phyloP scores from a whole-genome alignment of 2,888 invertebrate species.

The Geotrupes spiniger region DNA sequence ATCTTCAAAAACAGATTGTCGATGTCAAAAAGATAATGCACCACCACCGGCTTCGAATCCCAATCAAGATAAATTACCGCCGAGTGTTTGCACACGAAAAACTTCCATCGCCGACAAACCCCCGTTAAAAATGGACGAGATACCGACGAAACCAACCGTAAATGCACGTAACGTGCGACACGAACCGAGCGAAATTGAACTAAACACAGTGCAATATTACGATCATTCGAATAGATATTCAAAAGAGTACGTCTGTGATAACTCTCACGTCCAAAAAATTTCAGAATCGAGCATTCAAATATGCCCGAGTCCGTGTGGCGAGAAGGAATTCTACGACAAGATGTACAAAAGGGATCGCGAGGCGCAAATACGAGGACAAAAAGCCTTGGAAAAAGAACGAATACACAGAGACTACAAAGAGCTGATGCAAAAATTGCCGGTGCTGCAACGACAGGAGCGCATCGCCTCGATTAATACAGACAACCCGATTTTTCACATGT shows the following conservation, averaged over 20 bases:
- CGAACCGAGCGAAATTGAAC: background rate
- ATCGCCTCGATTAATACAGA: slow-evolving; percentile 38
- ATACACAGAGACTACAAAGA: slow-evolving; percentile 53
- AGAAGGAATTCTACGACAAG: slow-evolving; percentile 36
- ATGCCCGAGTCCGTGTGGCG: slow-evolving; percentile 30
- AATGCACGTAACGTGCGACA: slow-evolving; percentile 15
- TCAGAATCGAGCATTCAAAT: slow-evolving; percentile 37
- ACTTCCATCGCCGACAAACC: background rate
- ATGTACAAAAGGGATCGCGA: slow-evolving; percentile 39
- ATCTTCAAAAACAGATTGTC: too few relatives aligned
- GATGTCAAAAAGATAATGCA: too few relatives aligned
- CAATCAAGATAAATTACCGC: too few relatives aligned
- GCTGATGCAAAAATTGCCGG: slow-evolving; percentile 50
- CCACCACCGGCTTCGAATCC: too few relatives aligned
- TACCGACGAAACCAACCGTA: slow-evolving; percentile 32
- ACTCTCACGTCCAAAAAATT: slow-evolving; percentile 42
- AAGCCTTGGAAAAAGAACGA: slow-evolving; percentile 53
- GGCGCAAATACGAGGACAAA: slow-evolving; percentile 48
- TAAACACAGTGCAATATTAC: slow-evolving; percentile 48
- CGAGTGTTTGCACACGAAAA: too few relatives aligned
- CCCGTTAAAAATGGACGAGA: slow-evolving; percentile 11
- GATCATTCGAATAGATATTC: slow-evolving; percentile 52
- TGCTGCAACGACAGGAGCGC: slow-evolving; percentile 46
- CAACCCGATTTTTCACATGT: slow-evolving; percentile 48
- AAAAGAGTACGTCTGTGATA: slow-evolving; percentile 42